Base-by-base conservation (phyloP, 2,888 invertebrate species). In the Elysia crispata region DNA sequence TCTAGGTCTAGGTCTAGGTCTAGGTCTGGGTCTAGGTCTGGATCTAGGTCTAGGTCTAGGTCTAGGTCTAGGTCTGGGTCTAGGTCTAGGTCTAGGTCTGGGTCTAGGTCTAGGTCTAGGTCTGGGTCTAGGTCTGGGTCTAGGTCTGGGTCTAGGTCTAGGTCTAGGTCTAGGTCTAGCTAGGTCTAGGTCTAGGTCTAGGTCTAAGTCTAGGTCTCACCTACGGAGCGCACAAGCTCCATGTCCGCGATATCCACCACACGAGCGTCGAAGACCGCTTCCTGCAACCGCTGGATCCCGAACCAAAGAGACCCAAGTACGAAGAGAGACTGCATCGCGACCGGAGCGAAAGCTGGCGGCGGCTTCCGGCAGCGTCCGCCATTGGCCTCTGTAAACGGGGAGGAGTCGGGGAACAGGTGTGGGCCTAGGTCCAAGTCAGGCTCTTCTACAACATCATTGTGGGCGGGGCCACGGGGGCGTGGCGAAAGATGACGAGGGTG, bases 261-360 rank as follows among this genome's bases (percentile, higher is more conserved):
- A 23, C 82, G 79, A 1, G 83, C 81, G 30, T 87, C 86, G 62
- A 83, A 84, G 23, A 84, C 66, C 5, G 85, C 79, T 30, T 82
- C 81, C 69, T 86, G 85, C 49, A 87, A 82, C 25, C 80, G 82
- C 28, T 85, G 83, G 0, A 86, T 78, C 0, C 84, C 81, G 49
- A 82, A 84, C 87, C 87, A 87, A 6, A 86, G 25, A 13, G 85
- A 76, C 57, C 83, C 81, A 79, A 82, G 83, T 18, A 86, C 76
- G 57, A 81, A 86, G 25, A 87, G 70, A 18, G 84, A 81, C 77
- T 82, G 82, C 20, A 76, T 77, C 11, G 83, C 72, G 49, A 76
- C 72, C n/a, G 83, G 81, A 64, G 80, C 79, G 49, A 87, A 83
- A 20, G 74, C 50, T 1, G 84, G 81, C 23, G 77, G 70, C 5